Evolutionary conservation across 2,888 invertebrate genomes (phyloP).

Genomic region (Tineola bisselliella): DNA sequence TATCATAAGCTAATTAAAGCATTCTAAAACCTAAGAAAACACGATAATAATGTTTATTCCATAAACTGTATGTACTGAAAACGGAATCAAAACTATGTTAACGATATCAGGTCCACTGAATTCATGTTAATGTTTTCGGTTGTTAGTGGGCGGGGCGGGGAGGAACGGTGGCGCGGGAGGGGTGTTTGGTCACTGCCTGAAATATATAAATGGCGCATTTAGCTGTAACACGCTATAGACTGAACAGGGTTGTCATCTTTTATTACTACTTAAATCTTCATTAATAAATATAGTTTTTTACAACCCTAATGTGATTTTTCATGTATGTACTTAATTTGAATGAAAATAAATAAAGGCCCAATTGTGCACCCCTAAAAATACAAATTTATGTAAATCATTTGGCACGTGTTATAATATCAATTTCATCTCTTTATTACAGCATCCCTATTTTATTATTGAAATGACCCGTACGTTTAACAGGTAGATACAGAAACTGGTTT

Average conservation of each 20-base stretch:
- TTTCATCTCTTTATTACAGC: slow-evolving; percentile 6
- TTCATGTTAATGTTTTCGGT: slow-evolving; percentile 34
- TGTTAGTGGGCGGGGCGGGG: slow-evolving; percentile 34
- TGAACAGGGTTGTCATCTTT: slow-evolving; percentile 18
- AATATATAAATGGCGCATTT: slow-evolving; percentile 57
- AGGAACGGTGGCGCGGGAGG: slow-evolving; percentile 17
- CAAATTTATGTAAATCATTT: slow-evolving; percentile 3
- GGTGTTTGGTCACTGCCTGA: slow-evolving; percentile 65
- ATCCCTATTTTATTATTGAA: background rate
- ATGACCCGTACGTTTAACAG: slow-evolving; percentile 1
- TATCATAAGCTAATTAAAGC: no score
- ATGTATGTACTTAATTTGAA: no score
- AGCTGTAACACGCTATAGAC: slow-evolving; percentile 36
- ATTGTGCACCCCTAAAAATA: background rate
- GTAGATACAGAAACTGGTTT: slow-evolving; percentile 2
- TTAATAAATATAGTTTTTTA: no score
- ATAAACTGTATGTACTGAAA: no score
- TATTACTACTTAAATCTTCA: background rate
- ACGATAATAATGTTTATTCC: no score
- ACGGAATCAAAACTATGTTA: slow-evolving; percentile 23
- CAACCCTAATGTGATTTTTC: no score
- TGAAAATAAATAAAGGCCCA: background rate
- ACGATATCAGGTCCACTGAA: background rate
- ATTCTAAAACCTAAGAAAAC: no score
- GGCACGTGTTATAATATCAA: background rate